Evolutionary conservation across 2,888 invertebrate genomes (phyloP), one percentile per base, ranked within the genome.

Genomic region (Trilocha varians): DNA sequence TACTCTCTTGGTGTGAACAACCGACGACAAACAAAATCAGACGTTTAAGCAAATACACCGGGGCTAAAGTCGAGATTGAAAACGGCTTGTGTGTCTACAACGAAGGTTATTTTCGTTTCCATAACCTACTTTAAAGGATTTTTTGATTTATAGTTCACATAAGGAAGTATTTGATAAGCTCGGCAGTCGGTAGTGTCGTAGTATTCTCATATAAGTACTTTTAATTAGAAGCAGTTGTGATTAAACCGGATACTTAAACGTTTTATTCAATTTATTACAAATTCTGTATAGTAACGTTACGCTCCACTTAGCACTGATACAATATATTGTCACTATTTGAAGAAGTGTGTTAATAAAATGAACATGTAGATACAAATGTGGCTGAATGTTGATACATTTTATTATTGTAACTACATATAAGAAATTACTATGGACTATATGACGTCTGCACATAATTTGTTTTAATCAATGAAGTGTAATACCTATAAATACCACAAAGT

Each of bases 11-110:
- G 55, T 60, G 58, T 60, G 59, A 65, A 59, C 61, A 61, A 53
- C 53, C 54, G 58, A 40, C 45, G 36, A 53, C 51, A 69, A 66
- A 69, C 62, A 66, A 46, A 56, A 62, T 61, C 56, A 62, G 51
- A 48, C 53, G 55, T 53, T 52, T 56, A 41, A 40, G 48, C 57
- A 65, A 61, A 70, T 55, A 63, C 32, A 45, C n/a, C 41, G 39
- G 42, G 9, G 13, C 37, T 36, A 15, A 36, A 34, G 17, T 44
- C 36, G 41, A 50, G 43, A 54, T 45, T 44, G 51, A 34, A 36
- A 42, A 32, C 25, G 34, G 35, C 13, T 32, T 35, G 25, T 35
- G 16, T 11, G 18, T n/a, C 4, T 32, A 38, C 33, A 33, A 25
- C 25, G 25, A 25, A 35, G 32, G 38, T 16, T 42, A 16, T 38